phyloP scores from a whole-genome alignment of 2,797 vertebrate species.

The Merluccius polli region DNA sequence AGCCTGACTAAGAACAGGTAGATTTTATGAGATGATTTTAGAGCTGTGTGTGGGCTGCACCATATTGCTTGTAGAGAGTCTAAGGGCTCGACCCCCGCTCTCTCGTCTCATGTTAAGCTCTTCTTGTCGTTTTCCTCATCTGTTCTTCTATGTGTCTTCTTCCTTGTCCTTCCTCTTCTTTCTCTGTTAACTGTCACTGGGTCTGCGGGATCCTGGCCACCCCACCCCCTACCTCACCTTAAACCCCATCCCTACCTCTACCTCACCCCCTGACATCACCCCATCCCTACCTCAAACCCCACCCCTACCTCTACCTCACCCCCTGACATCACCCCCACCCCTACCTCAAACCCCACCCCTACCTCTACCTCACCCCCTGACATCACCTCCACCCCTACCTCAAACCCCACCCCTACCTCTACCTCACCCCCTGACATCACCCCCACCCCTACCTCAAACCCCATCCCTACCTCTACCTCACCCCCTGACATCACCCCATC shows the following conservation, averaged over 20 bases:
- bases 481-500: background rate
- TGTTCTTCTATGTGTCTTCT: conserved; percentile 68
- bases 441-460: conserved; percentile 15
- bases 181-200: conserved; percentile 60
- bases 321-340: background rate
- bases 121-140: conserved; percentile 48
- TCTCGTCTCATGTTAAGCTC: conserved; percentile 58
- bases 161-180: conserved; percentile 48
- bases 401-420: background rate
- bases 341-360: too few species aligned
- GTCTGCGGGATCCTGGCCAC: conserved; percentile 60
- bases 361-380: background rate
- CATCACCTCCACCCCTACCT: background rate
- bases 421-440: conserved; percentile 9
- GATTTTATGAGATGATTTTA: background rate
- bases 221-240: conserved; percentile 3
- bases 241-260: background rate
- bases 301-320: background rate
- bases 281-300: background rate
- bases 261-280: background rate
- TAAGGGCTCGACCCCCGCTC: conserved; percentile 51
- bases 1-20: background rate
- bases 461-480: background rate
- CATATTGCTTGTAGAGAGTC: background rate
- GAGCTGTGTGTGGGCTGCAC: background rate